phyloP scores from a whole-genome alignment of 1,140 invertebrate genomes.

The Papilio machaon region DNA sequence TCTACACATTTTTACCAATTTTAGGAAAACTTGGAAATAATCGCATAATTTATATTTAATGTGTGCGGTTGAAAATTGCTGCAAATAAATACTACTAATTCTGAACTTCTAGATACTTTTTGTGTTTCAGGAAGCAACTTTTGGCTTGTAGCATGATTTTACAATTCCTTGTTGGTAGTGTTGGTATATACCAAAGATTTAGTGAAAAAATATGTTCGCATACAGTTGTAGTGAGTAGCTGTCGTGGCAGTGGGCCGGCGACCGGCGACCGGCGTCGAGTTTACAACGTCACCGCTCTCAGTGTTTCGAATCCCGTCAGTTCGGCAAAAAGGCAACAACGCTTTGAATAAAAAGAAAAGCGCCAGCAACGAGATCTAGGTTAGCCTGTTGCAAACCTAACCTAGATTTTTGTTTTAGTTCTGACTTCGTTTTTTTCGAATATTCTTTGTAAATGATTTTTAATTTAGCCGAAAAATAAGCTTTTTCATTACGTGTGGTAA shows the following conservation, averaged over 20 bases:
- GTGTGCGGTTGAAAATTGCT: no score
- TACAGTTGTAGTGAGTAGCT: not conserved
- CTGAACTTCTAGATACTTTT: not conserved
- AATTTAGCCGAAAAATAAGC: not conserved
- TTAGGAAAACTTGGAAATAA: no score
- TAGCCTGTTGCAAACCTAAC: slow-evolving; percentile 31
- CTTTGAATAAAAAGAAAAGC: slow-evolving; percentile 31
- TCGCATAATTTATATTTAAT: no score
- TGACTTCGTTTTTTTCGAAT: not conserved
- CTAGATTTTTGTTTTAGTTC: slow-evolving; percentile 25
- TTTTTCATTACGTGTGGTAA: no score
- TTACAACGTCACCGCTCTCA: slow-evolving; percentile 10
- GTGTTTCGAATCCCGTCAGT: slow-evolving; percentile 12
- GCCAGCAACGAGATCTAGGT: slow-evolving; percentile 26
- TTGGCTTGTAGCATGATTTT: not conserved
- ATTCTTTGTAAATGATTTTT: not conserved
- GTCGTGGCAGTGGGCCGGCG: not conserved
- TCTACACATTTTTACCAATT: no score
- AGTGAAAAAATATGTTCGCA: slow-evolving; percentile 8
- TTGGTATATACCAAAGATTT: not conserved
- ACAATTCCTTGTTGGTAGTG: not conserved
- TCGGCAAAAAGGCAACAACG: slow-evolving; percentile 9
- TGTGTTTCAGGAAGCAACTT: not conserved
- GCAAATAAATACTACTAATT: not conserved
- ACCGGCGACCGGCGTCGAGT: not conserved